phyloP scores from a whole-genome alignment of 2,113 vertebrate genomes.

The Psophia crepitans region DNA sequence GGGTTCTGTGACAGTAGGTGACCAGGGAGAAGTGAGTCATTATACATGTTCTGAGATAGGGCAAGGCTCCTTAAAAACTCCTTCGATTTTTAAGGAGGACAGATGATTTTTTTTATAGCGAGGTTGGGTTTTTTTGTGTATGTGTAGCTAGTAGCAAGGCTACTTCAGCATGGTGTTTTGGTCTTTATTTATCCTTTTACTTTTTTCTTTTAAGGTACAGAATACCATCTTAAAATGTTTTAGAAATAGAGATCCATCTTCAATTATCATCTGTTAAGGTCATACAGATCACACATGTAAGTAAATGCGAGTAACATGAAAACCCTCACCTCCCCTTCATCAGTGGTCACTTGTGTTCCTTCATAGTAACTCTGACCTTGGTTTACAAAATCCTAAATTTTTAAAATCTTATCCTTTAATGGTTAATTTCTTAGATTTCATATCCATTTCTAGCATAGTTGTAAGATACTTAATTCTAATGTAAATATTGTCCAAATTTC shows the following conservation, averaged over 20 bases:
- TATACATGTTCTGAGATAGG: not conserved
- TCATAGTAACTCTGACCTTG: not conserved
- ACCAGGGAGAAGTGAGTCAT: not conserved
- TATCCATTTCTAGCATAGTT: not conserved
- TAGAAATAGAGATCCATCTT: not conserved
- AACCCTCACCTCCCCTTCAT: not conserved
- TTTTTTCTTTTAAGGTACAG: not conserved
- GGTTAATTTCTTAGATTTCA: not conserved
- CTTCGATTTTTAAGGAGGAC: not conserved
- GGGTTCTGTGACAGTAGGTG: not conserved
- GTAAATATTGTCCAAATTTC: not conserved
- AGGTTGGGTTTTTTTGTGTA: too few species aligned
- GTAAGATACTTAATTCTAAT: not conserved
- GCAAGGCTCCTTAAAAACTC: not conserved
- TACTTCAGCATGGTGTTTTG: not conserved
- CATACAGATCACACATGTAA: not conserved
- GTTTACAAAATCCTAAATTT: not conserved
- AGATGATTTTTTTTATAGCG: not conserved
- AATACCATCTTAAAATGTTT: not conserved
- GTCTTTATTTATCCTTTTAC: not conserved
- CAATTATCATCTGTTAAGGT: not conserved
- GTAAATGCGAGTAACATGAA: not conserved
- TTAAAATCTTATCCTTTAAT: not conserved
- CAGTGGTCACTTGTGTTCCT: not conserved
- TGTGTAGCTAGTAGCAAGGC: not conserved